Conservation (phyloP, 2,888 invertebrate genomes). For the Idaea dimidiata region DNA sequence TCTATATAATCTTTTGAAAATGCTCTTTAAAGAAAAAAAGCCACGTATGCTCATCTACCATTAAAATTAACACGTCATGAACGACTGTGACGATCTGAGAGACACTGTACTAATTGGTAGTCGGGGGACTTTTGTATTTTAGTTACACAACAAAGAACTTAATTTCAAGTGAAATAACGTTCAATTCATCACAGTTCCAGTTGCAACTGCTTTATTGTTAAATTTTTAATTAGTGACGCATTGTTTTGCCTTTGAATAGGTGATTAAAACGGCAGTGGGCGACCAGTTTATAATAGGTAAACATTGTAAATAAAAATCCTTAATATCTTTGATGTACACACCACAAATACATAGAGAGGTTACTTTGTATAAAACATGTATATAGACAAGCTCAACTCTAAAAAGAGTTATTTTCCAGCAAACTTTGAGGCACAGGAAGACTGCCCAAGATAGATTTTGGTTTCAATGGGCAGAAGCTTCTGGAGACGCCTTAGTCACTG, state of each 20-base stretch:
- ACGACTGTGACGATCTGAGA: neutral
- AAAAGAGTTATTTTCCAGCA: no score
- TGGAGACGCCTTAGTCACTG: no score
- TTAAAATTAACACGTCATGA: neutral
- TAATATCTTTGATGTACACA: neutral
- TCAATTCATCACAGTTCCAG: slow-evolving; percentile 12
- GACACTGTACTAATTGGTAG: neutral
- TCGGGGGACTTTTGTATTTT: neutral
- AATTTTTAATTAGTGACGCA: slow-evolving; percentile 46
- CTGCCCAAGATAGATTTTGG: no score
- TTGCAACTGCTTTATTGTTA: slow-evolving; percentile 30
- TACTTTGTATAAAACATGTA: no score
- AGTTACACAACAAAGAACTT: slow-evolving; percentile 6
- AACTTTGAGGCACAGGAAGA: no score
- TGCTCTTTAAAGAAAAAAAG: no score
- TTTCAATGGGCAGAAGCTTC: no score
- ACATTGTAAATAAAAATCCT: neutral
- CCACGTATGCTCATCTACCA: no score
- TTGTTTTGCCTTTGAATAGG: slow-evolving; percentile 37
- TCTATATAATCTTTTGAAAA: no score
- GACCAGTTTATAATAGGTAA: neutral
- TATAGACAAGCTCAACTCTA: no score
- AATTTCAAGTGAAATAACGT: neutral
- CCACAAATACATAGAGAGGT: neutral
- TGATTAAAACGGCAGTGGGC: slow-evolving; percentile 22